Base-by-base conservation (phyloP, 2,113 vertebrate genomes). In the Zonotrichia leucophrys region DNA sequence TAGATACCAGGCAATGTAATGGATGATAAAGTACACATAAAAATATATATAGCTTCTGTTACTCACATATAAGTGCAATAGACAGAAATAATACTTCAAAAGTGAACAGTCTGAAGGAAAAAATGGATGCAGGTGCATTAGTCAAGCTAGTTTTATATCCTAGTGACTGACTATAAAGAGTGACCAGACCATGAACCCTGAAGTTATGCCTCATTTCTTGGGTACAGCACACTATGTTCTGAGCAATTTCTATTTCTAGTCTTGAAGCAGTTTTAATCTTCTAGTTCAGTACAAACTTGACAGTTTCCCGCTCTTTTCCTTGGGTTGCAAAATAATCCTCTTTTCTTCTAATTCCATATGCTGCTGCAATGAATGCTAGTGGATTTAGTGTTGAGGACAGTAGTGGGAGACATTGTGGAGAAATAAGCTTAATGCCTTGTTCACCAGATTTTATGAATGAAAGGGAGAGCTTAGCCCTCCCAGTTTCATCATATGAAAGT, bases 111-210 rank as follows among this genome's bases (percentile, higher is more conserved):
- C 52, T 94, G 68, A 94, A 94, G 77, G 92, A 90, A 77, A 90
- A 96, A 96, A 97, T 92, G 83, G 83, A 85, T 97, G 85, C 98
- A 98, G 97, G 96, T 98, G 97, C 92, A 94, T 96, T 92, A 91
- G 94, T 89, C 70, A 86, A 93, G 91, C 83, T 95, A 62, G 97
- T 97, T 97, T 97, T 98, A 91, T 97, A 96, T 97, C 92, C 87
- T 95, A 95, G 92, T 97, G 86, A 89, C 94, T 97, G 86, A 89
- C 94, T 92, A 83, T 92, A 97, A 97, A 95, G 93, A 96, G 89
- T 97, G 94, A 95, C 96, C 97, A 97, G 95, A 94, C 87, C 86
- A 75, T 97, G 97, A 98, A 97, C 97, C 97, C 91, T 96, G 79
- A 94, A 90, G 91, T 92, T 95, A 91, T 80, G 64, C 94, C 95